A percentile compares a stretch with the other conserved stretches of the same genome.
These are phyloP conservation scores for Melierax canorus DNA, from an alignment of 2,113 vertebrate genomes.

Conservation along the genomic window DNA sequence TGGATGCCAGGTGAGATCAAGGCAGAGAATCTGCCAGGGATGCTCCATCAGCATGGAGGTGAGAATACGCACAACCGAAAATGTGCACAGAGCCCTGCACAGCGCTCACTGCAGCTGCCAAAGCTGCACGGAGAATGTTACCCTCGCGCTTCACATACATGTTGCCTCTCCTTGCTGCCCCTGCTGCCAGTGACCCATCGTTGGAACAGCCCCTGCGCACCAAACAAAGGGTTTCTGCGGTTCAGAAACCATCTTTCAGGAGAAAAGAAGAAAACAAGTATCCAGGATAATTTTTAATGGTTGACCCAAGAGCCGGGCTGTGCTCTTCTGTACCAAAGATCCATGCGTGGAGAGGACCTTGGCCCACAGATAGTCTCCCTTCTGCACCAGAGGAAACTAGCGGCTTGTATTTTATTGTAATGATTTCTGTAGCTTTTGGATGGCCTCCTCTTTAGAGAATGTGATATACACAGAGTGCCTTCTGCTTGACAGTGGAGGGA, in stretches of 20 bases:
- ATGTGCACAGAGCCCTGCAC: background rate
- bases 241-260: background rate
- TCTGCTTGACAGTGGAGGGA: background rate
- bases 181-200: background rate
- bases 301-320: background rate
- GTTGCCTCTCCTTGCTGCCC: background rate
- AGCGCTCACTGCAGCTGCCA: background rate
- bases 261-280: background rate
- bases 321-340: background rate
- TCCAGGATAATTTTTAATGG: background rate
- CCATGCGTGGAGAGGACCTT: rapidly evolving
- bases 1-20: background rate
- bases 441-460: background rate
- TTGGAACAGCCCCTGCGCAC: background rate
- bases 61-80: background rate
- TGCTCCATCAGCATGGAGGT: rapidly evolving
- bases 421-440: constrained; percentile 32
- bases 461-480: background rate
- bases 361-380: background rate
- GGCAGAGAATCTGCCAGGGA: background rate
- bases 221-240: background rate
- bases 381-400: background rate
- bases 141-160: rapidly evolving
- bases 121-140: rapidly evolving
- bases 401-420: background rate